phyloP scores from a whole-genome alignment of 2,113 vertebrate species.

The Sapayoa aenigma region DNA sequence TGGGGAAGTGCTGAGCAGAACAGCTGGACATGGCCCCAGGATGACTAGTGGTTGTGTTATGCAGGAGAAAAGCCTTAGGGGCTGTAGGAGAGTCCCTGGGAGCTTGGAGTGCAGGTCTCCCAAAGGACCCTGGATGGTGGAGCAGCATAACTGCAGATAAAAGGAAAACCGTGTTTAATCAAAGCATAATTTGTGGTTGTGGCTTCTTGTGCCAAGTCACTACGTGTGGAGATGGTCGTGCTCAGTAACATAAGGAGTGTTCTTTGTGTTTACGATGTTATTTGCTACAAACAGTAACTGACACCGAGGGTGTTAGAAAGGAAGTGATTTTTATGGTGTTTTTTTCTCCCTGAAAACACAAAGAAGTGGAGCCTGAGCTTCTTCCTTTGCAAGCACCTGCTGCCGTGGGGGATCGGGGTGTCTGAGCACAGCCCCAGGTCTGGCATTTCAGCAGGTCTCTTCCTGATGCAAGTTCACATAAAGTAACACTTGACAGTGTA shows the following conservation, averaged over 20 bases:
- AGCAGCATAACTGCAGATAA: neutral
- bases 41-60: neutral
- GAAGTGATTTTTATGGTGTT: neutral
- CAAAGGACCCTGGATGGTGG: neutral
- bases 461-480: fast-evolving
- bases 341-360: neutral
- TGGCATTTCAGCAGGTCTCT: neutral
- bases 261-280: neutral
- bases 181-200: neutral
- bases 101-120: neutral
- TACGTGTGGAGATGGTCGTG: fast-evolving
- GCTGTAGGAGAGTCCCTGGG: neutral
- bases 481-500: neutral
- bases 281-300: neutral
- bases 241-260: neutral
- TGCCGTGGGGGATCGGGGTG: fast-evolving
- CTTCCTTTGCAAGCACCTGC: neutral
- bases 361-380: neutral
- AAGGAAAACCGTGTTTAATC: neutral
- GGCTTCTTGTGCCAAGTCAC: neutral
- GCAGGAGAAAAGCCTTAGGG: neutral
- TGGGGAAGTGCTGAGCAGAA: neutral
- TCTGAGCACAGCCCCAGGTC: fast-evolving
- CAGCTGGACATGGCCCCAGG: neutral
- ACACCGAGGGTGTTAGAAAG: neutral